A percentile compares a stretch with the other conserved stretches of the same genome.
These are phyloP conservation scores for Agrenia bidenticulata DNA, from an alignment of 2,888 invertebrate genomes.

Conservation along the genomic window DNA sequence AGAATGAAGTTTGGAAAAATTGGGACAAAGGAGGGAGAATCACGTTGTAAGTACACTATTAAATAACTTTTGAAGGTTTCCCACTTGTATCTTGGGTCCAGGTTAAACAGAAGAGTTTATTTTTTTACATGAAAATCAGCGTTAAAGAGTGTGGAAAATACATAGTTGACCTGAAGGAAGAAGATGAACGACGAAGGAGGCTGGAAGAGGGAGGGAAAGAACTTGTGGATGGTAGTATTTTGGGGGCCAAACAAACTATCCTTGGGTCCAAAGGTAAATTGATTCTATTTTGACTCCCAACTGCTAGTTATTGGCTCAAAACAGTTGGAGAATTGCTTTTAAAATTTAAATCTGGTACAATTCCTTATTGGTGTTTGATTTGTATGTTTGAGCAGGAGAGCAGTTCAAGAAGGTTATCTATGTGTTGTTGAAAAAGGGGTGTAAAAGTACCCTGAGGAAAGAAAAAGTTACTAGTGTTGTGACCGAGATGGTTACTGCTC, in stretches of 20 bases:
- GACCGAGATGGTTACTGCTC: conserved; percentile 69
- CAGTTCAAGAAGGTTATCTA: conserved; percentile 63
- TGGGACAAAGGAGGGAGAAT: conserved; percentile 27
- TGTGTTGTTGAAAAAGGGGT: conserved; percentile 75
- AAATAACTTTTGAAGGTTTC: background rate
- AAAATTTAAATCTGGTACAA: background rate
- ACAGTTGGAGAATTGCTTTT: background rate
- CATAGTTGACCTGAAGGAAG: background rate
- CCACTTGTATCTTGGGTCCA: background rate
- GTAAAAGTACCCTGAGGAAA: conserved; percentile 73
- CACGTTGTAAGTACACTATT: conserved; percentile 19
- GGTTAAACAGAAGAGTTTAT: background rate
- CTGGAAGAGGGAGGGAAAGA: too few species aligned
- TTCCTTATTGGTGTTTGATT: background rate
- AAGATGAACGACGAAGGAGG: background rate
- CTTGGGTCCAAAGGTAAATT: too few species aligned
- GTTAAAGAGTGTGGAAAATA: background rate
- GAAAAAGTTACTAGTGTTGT: conserved; percentile 73
- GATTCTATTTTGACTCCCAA: too few species aligned
- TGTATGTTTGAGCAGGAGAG: conserved; percentile 18
- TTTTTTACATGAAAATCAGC: background rate
- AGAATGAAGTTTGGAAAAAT: conserved; percentile 23
- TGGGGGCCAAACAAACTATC: background rate
- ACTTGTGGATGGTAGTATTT: background rate
- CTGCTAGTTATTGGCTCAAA: background rate